Evolutionary conservation across 2,113 vertebrate species (phyloP).

Genomic region (Eurystomus gularis): DNA sequence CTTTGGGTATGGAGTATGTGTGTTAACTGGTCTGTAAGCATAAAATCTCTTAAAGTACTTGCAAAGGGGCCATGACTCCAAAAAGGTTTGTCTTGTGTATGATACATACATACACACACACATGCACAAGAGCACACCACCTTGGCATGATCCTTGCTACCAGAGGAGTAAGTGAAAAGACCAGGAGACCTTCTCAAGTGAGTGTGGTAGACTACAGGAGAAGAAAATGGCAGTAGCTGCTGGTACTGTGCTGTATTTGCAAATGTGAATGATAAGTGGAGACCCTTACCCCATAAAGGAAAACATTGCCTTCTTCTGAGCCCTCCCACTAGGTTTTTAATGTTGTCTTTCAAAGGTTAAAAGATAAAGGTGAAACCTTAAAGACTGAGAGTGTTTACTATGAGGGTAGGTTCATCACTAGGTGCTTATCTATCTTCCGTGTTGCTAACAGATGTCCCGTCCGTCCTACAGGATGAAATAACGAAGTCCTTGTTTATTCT

Average conservation of each 20-base stretch:
- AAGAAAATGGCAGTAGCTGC: neutral
- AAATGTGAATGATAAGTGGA: neutral
- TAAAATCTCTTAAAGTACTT: neutral
- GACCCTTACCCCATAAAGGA: neutral
- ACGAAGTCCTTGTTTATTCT: neutral
- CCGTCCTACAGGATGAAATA: neutral
- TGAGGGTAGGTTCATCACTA: neutral
- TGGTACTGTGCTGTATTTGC: neutral
- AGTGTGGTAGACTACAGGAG: neutral
- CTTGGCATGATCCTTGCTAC: neutral
- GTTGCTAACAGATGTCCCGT: neutral
- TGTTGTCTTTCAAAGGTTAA: neutral
- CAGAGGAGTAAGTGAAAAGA: neutral
- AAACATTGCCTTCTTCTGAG: neutral
- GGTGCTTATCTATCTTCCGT: neutral
- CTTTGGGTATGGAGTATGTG: neutral
- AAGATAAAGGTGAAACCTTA: neutral
- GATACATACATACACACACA: too few relatives aligned
- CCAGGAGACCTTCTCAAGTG: neutral
- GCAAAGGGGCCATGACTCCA: neutral
- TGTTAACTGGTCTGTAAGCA: neutral
- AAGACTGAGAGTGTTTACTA: neutral
- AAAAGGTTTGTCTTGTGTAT: neutral
- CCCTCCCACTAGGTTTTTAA: neutral
- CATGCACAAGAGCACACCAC: rapidly evolving